phyloP scores from a whole-genome alignment of 2,797 vertebrate genomes.

The Sitta carolinensis region DNA sequence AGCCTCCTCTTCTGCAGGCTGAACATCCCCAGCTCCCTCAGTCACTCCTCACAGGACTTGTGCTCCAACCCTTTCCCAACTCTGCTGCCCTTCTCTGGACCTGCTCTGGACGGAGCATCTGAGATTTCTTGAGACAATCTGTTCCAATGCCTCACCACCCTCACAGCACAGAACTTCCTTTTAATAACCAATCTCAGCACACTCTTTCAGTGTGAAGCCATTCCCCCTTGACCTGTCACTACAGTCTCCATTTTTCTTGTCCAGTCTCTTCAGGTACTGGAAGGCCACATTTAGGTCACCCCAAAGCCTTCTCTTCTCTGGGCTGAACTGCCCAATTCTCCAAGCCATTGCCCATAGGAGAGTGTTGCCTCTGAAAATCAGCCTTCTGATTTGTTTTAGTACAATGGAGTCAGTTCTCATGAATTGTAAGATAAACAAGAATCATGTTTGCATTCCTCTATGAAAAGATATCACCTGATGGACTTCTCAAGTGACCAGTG shows the following conservation, averaged over 20 bases:
- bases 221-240: not conserved
- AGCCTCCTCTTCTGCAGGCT: not conserved
- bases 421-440: no score
- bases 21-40: not conserved
- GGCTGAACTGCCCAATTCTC: not conserved
- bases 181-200: not conserved
- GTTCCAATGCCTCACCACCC: not conserved
- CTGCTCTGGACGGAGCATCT: not conserved
- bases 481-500: no score
- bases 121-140: not conserved
- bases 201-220: not conserved
- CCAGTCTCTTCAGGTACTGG: not conserved
- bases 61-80: not conserved
- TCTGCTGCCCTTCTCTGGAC: not conserved
- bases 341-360: not conserved
- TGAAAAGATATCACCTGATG: no score
- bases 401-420: no score
- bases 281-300: not conserved
- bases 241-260: not conserved
- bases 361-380: no score
- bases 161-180: not conserved
- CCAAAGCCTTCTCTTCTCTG: not conserved
- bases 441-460: no score
- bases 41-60: not conserved
- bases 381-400: no score